These are phyloP conservation scores for Arremon aurantiirostris DNA, from an alignment of 2,797 vertebrate species.

Conservation along the genomic window DNA sequence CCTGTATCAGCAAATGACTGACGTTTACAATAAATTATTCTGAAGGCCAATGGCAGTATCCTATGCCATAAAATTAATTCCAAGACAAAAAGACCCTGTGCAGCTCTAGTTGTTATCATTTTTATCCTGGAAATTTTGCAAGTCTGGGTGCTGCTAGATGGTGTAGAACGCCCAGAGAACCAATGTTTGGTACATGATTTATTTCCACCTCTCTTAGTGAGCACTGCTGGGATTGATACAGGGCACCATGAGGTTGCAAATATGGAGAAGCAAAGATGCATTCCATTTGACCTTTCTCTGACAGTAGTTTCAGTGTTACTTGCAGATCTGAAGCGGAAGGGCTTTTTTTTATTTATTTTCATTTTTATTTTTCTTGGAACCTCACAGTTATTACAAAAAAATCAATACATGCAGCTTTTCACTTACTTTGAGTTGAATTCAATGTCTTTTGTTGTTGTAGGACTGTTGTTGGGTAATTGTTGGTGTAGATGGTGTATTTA, in stretches of 20 bases:
- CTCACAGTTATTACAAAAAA: neutral
- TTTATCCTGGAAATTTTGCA: neutral
- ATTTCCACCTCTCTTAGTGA: neutral
- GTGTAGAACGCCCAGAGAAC: neutral
- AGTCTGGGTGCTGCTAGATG: neutral
- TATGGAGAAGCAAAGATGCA: neutral
- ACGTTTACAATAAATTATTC: neutral
- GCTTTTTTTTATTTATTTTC: neutral
- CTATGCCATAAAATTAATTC: neutral
- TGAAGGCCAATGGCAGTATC: neutral
- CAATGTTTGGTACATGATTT: rapidly evolving
- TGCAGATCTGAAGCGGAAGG: neutral
- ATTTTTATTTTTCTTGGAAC: neutral
- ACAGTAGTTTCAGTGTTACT: neutral
- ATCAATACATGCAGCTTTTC: neutral
- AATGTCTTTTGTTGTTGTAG: neutral
- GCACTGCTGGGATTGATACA: neutral
- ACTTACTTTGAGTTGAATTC: neutral
- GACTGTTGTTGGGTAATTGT: neutral
- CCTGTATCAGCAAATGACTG: neutral
- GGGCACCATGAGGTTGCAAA: rapidly evolving
- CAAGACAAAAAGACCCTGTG: neutral
- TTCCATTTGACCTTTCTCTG: neutral
- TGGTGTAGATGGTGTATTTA: neutral
- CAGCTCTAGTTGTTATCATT: neutral